These are phyloP conservation scores for Eufriesea mexicana DNA, from an alignment of 1,140 invertebrate genomes.

Conservation along the genomic window DNA sequence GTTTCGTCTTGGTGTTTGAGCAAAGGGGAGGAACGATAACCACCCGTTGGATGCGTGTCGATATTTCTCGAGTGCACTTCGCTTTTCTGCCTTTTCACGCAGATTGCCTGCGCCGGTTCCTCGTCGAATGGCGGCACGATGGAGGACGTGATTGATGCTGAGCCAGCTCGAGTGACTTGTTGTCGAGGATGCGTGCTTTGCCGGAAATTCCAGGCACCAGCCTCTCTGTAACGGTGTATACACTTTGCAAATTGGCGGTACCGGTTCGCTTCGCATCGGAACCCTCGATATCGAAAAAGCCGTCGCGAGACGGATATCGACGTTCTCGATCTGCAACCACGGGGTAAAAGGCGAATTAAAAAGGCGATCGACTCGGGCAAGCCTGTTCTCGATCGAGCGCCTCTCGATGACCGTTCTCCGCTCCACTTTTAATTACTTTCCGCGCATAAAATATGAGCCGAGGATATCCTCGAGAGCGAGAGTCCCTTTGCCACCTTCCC, in stretches of 20 bases:
- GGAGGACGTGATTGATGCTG: constrained; percentile 35
- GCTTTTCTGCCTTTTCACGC: constrained; percentile 30
- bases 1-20: constrained; percentile 12
- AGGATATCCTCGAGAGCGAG: constrained; percentile 2
- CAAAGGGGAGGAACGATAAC: constrained; percentile 1
- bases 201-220: neutral
- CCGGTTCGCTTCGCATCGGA: neutral
- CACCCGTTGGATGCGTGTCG: constrained; percentile 42
- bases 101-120: constrained; percentile 17
- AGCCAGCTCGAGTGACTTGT: constrained; percentile 8
- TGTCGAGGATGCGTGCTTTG: neutral
- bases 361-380: neutral
- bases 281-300: neutral
- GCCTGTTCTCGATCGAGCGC: neutral
- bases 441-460: constrained; percentile 34
- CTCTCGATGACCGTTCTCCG: neutral
- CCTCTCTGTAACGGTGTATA: no score
- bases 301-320: neutral
- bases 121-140: neutral
- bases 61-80: constrained; percentile 45
- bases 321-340: neutral
- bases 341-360: neutral
- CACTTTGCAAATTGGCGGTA: neutral
- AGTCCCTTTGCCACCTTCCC: constrained; percentile 3
- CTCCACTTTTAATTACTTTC: constrained; percentile 10